These are phyloP conservation scores for Ommatoiulus sabulosus DNA, from an alignment of 2,888 invertebrate genomes.

Conservation along the genomic window DNA sequence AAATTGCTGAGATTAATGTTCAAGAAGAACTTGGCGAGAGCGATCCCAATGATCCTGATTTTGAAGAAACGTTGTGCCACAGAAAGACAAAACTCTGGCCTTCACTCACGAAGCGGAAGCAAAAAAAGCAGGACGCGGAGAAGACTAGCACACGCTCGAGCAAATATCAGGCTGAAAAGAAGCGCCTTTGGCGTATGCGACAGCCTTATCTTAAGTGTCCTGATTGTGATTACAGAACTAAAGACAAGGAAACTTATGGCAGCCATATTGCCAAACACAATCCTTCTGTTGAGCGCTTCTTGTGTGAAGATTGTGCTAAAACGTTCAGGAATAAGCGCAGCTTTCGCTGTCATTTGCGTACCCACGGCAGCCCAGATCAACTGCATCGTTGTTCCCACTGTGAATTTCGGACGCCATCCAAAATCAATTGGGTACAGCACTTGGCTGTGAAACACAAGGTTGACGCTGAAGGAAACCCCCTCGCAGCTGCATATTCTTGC, in stretches of 20 bases:
- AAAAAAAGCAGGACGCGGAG: not conserved
- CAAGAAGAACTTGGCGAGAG: not conserved
- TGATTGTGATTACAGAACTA: slow-evolving; percentile 47
- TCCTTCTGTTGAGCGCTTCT: not conserved
- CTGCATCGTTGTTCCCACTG: slow-evolving; percentile 61
- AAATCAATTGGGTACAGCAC: slow-evolving; percentile 38
- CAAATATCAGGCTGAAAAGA: slow-evolving; percentile 19
- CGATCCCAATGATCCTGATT: not conserved
- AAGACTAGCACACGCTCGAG: not conserved
- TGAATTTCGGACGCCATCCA: slow-evolving; percentile 59
- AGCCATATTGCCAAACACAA: slow-evolving; percentile 19
- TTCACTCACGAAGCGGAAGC: not conserved
- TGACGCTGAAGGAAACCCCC: slow-evolving; percentile 27
- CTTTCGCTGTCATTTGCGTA: slow-evolving; percentile 12
- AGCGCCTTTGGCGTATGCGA: slow-evolving; percentile 12
- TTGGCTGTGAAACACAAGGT: slow-evolving; percentile 47
- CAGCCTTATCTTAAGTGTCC: slow-evolving; percentile 34
- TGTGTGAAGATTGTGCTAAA: slow-evolving; percentile 31
- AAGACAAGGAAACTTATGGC: slow-evolving; percentile 44
- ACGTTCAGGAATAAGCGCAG: slow-evolving; percentile 46
- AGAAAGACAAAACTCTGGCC: not conserved
- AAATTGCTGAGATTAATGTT: not conserved
- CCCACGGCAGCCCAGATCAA: not conserved
- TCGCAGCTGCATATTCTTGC: not conserved
- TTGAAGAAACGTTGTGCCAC: not conserved